Evolutionary conservation across 1,140 invertebrate genomes (phyloP), one percentile per base, ranked within the genome.

Genomic region (Sweltsa coloradensis): DNA sequence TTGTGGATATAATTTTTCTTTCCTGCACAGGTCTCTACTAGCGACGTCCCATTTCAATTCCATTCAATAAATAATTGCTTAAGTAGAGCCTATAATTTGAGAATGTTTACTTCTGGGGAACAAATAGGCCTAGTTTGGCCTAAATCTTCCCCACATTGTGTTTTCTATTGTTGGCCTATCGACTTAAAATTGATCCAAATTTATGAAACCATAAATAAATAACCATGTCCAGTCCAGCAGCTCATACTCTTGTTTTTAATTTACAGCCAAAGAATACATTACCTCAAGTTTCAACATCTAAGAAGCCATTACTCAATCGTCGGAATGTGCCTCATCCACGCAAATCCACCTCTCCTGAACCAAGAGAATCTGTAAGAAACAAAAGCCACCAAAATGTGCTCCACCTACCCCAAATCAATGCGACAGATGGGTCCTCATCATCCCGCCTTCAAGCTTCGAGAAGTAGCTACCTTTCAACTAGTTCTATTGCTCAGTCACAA

Each of bases 211-310:
- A n/a, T n/a, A n/a, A n/a, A n/a, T n/a, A 41, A 47, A 31, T 51
- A 26, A 41, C 41, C 24, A 39, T 47, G 13, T 44, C 42, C 39
- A 40, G 36, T 42, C 41, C 47, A 47, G 42, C 34, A 41, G 45
- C 34, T 34, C 40, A 29, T 29, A 34, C 42, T 4, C n/a, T 26
- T 16, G 51, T 40, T 14, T 39, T 43, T 9, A 43, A 40, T 42
- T 47, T 41, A 44, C 34, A 51, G 45, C 41, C 50, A 31, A 54
- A 53, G 39, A 40, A 27, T n/a, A 18, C 9, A 42, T 19, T 40
- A 21, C 26, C 50, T 25, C 29, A 48, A 36, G 50, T 48, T 47
- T 49, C 51, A 5, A 50, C 52, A 31, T 31, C 26, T 18, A 49
- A 49, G 34, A 52, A 19, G 37, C 48, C 19, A 22, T 39, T 39